Percentiles rank a stretch among this genome's conserved stretches.
Evolutionary conservation across 2,888 invertebrate genomes (phyloP).

Genomic region (Troides aeacus): DNA sequence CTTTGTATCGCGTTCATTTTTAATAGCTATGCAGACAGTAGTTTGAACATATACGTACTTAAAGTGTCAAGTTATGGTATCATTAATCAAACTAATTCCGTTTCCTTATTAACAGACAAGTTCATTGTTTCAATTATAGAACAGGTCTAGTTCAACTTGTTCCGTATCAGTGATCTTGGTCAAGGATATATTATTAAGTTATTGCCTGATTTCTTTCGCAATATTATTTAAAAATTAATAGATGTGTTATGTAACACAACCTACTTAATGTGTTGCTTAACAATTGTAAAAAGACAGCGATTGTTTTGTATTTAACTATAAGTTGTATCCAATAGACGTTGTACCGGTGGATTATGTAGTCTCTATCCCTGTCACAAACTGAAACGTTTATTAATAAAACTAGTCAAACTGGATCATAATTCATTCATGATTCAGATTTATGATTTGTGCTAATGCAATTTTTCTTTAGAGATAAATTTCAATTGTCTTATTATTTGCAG

Average conservation of each 20-base stretch:
- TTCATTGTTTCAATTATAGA: conserved; percentile 22
- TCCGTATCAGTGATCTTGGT: conserved; percentile 20
- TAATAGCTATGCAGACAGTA: not conserved
- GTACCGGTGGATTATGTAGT: too few species aligned
- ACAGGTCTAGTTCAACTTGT: conserved; percentile 32
- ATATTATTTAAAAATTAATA: conserved; percentile 19
- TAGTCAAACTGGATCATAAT: too few species aligned
- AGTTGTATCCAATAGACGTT: not conserved
- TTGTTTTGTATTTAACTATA: too few species aligned
- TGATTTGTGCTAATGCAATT: too few species aligned
- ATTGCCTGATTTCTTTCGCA: conserved; percentile 4
- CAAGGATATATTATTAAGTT: conserved; percentile 14
- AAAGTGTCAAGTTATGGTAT: not conserved
- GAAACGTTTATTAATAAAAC: too few species aligned
- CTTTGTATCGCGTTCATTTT: not conserved
- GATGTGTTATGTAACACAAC: not conserved
- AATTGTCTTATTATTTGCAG: conserved; percentile 43
- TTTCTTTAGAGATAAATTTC: not conserved
- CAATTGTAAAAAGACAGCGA: not conserved
- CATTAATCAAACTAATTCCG: conserved; percentile 10
- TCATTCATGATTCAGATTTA: too few species aligned
- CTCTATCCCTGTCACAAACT: too few species aligned
- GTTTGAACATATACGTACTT: not conserved
- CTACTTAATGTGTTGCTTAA: not conserved
- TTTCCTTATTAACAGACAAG: conserved; percentile 23